Evolutionary conservation across 2,888 invertebrate species (phyloP), one percentile per base, ranked within the genome.

Genomic region (Odontocolon sp.): DNA sequence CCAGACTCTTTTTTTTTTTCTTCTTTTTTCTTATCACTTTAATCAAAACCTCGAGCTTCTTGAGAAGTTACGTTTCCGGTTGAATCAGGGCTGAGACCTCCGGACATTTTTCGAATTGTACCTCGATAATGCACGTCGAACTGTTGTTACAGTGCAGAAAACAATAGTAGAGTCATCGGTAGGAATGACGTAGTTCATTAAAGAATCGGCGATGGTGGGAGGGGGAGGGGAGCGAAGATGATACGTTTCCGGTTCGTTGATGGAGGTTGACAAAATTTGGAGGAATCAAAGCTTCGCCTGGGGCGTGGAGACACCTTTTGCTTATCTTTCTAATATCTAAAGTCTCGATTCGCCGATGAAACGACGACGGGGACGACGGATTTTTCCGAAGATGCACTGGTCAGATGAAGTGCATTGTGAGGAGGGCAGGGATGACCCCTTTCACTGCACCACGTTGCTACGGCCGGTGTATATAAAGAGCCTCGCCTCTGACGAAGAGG

Each of bases 401-500:
- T 87, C 88, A 88, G 87, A 88, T 85, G 87, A 86, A 84, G 86
- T 86, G 85, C 85, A 89, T 89, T 88, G 87, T 88, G 87, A 87
- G 86, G 86, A 87, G 85, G 89, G 90, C 90, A 90, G 90, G 90
- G 90, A 90, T 90, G 90, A 90, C 90, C 90, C 90, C 90, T 90
- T 90, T 90, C 90, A 90, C 90, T 88, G 86, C 84, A 88, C 85
- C 86, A 87, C 85, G 88, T 87, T 88, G 85, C 83, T 85, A 82
- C 84, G 85, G 83, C 82, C 86, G 87, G 76, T 85, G 88, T 89
- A 89, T 89, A 89, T 89, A 89, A 89, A 87, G 89, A 89, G 88
- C 87, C 87, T 87, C 84, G 86, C 87, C 86, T 88, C 87, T 85
- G 84, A 87, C 85, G 87, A 88, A 86, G 87, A 89, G 85, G 84